Base-by-base conservation (phyloP, 2,797 vertebrate genomes). In the Anomalospiza imberbis region DNA sequence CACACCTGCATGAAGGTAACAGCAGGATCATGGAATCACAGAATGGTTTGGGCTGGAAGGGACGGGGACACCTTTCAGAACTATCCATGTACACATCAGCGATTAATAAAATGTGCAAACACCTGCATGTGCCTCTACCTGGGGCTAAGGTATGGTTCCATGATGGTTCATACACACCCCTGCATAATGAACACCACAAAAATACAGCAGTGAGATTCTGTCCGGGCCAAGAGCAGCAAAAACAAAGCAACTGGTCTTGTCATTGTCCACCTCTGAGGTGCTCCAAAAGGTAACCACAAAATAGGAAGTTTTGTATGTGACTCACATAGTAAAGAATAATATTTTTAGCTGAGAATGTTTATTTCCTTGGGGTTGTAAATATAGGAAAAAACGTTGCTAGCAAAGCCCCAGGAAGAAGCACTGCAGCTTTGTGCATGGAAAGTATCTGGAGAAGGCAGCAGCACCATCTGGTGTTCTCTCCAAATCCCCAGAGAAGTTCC, bases 391-490 rank as follows among this genome's bases (percentile, higher is more conserved):
- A 38, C 38, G 63, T 77, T 90, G 66, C 75, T 68, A 85, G 45
- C 79, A 89, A 40, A 88, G 54, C 53, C 58, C 44, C 28, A 14
- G 55, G 76, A 89, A 77, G 60, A 51, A 72, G 50, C 47, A 36
- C 70, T 62, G 85, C 80, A 50, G 78, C 20, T 48, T 58, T 51
- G 66, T 22, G 66, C 62, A 6, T 8, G 28, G 36, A 21, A 42
- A 75, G 13, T 1, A 47, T 47, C 54, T 63, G 72, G 18, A 40
- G 38, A 96, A 82, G 90, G 58, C 72, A 48, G 45, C 68, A 94
- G 96, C 97, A 97, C 97, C 98, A 97, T 66, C 98, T 98, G 95
- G 90, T 96, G 98, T 92, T 84, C 86, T 57, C 48, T 77, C 9
- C 8, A 62, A 40, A 7, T 9, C 17, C 24, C 16, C 17, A 32